Evolutionary conservation across 2,797 vertebrate genomes (phyloP), one percentile per base, ranked within the genome.

Genomic region (Crenichthys baileyi): DNA sequence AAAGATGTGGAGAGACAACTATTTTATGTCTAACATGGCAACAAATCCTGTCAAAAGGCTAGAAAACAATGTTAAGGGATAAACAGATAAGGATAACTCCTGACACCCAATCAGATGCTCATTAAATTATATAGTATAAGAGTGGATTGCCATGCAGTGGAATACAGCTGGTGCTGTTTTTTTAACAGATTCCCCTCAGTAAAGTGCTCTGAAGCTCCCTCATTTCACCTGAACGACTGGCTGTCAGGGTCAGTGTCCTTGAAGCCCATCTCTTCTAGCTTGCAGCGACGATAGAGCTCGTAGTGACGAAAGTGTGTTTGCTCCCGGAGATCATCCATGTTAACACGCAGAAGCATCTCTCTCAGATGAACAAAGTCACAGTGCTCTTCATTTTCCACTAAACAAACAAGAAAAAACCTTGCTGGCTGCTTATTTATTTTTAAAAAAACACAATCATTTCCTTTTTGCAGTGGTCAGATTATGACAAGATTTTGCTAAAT

Each of bases 211-310:
- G 73, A 60, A 73, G 77, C 60, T 50, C 46, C 58, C 61, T 84
- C 76, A 81, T 83, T 77, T 89, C 90, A 99, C 98, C 98, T 99
- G 96, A 99, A 98, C 29, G 98, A 97, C 88, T 98, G 96, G 94
- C 91, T 97, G 95, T 98, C 97, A 0, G 96, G 96, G 44, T 97
- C 97, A 0, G 97, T 96, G 95, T 99, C 98, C 94, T 97, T 98
- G 93, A 99, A 99, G 72, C 98, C 98, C 98, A 99, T 98, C 94
- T 99, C 97, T 83, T 99, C 98, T 85, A 99, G 94, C 36, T 98
- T 99, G 92, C 97, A 98, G 90, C 97, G 95, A 46, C 98, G 95
- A 93, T 99, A 99, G 3, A 99, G 96, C 93, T 99, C 98, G 0
- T 99, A 99, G 93, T 99, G 98, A 53, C 97, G 96, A 3, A 96